Evolutionary conservation across 2,888 invertebrate genomes (phyloP).

Genomic region (Arge pagana): DNA sequence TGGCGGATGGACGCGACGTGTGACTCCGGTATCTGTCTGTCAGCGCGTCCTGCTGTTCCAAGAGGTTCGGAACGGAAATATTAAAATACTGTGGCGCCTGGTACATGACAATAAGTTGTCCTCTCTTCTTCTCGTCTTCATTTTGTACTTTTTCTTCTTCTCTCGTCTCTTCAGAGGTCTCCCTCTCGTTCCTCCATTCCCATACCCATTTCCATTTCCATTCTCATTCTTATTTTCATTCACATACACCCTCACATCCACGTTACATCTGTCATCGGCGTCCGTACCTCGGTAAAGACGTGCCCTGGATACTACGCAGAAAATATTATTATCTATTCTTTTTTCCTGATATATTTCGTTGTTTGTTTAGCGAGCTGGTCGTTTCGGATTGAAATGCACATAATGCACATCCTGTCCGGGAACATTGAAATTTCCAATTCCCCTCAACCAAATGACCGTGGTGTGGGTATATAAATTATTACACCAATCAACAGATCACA

Average conservation of each 20-base stretch:
- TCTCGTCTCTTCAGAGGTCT: background rate
- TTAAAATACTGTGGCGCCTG: constrained; percentile 48
- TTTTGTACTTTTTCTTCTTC: background rate
- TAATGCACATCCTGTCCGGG: constrained; percentile 51
- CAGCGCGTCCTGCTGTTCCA: constrained; percentile 18
- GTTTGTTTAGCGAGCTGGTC: constrained; percentile 11
- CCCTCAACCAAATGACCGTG: no score
- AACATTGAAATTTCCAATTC: constrained; percentile 5
- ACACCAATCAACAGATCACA: no score
- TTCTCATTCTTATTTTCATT: no score
- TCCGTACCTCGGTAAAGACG: constrained; percentile 44
- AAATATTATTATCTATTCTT: constrained; percentile 22
- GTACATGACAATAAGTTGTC: constrained; percentile 47
- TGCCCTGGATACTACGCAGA: constrained; percentile 49
- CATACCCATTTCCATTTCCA: no score
- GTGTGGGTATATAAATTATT: no score
- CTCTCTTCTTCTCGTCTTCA: background rate
- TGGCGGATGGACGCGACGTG: constrained; percentile 24
- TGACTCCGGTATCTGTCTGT: background rate
- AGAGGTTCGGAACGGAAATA: constrained; percentile 42
- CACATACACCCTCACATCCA: no score
- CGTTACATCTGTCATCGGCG: constrained; percentile 35
- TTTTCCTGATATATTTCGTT: constrained; percentile 12
- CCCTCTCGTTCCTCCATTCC: no score
- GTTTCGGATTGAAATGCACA: constrained; percentile 49